Percentiles rank a stretch among this genome's conserved stretches.
Evolutionary conservation across 2,113 vertebrate species (phyloP).

Genomic region (Chloropsis hardwickii): DNA sequence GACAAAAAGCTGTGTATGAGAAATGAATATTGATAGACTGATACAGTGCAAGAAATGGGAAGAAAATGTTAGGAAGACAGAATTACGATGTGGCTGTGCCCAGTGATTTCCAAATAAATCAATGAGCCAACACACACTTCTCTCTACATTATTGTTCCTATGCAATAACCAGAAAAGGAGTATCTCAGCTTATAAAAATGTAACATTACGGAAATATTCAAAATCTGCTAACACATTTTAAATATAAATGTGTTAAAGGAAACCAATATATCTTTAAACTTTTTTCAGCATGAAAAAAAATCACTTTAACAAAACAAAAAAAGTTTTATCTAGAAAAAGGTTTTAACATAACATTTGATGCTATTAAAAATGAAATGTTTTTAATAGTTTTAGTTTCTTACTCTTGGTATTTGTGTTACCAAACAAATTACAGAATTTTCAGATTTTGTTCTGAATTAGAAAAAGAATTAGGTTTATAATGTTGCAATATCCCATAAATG

Average conservation of each 20-base stretch:
- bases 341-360: neutral
- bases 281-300: neutral
- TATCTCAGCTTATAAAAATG: neutral
- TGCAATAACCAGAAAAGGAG: neutral
- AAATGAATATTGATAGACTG: neutral
- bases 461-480: neutral
- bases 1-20: neutral
- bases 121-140: neutral
- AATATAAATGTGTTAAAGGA: neutral
- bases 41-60: neutral
- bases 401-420: neutral
- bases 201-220: neutral
- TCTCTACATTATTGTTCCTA: neutral
- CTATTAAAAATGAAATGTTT: neutral
- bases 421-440: neutral
- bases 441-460: neutral
- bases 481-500: neutral
- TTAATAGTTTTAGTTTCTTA: neutral
- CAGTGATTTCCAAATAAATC: neutral
- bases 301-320: neutral
- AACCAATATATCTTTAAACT: neutral
- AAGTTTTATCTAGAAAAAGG: neutral
- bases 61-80: neutral
- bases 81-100: neutral
- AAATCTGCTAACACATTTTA: neutral